Conservation (phyloP, 2,797 vertebrate species). For the Glossophaga mutica region DNA sequence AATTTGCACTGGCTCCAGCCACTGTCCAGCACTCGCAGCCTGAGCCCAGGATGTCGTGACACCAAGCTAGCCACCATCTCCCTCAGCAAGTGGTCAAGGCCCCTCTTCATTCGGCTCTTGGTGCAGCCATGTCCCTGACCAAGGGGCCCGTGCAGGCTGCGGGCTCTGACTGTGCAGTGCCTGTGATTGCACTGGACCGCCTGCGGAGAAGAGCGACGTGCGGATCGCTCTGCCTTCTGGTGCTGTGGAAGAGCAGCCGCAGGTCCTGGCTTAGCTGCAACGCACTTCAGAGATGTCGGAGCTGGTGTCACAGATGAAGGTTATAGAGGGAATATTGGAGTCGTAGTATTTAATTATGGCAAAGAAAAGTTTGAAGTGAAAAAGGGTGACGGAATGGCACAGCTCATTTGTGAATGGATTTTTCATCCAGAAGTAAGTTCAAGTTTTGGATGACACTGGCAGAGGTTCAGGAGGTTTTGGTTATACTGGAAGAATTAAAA, state of each 20-base stretch:
- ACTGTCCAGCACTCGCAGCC: neutral
- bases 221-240: neutral
- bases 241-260: neutral
- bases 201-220: neutral
- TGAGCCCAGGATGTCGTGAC: neutral
- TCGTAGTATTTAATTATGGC: too few relatives aligned
- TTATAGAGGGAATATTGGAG: neutral
- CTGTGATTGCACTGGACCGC: neutral
- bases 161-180: too few relatives aligned
- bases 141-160: too few relatives aligned
- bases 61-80: neutral
- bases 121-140: too few relatives aligned
- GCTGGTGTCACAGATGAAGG: neutral
- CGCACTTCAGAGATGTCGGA: neutral
- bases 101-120: accelerated
- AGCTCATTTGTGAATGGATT: neutral
- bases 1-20: neutral
- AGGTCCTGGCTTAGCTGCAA: neutral
- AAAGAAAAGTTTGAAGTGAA: neutral
- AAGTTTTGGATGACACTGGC: neutral
- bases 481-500: neutral
- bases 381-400: neutral
- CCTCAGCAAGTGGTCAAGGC: neutral
- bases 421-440: neutral
- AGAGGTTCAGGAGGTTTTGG: neutral